A percentile compares a stretch with the other conserved stretches of the same genome.
phyloP scores from a whole-genome alignment of 2,888 invertebrate species.

The Plemyria rubiginata region DNA sequence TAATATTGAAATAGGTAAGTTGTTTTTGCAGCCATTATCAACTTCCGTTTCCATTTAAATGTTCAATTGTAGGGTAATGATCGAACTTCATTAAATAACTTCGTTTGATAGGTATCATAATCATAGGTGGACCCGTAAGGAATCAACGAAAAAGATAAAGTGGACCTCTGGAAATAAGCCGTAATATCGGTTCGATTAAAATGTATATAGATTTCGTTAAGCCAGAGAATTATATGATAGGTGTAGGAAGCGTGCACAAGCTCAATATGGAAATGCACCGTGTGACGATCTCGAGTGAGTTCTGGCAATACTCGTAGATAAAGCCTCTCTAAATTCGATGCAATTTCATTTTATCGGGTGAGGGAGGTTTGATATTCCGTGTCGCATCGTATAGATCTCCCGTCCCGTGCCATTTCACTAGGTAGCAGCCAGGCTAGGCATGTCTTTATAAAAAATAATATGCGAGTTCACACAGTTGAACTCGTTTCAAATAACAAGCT shows the following conservation, averaged over 20 bases:
- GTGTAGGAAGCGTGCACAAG: no score
- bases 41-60: slow-evolving; percentile 50
- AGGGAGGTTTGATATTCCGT: not conserved
- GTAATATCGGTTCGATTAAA: no score
- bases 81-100: no score
- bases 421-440: not conserved
- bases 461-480: not conserved
- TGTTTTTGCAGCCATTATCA: slow-evolving; percentile 54
- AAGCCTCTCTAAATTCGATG: not conserved
- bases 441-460: not conserved
- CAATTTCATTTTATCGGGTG: not conserved
- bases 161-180: no score
- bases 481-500: not conserved
- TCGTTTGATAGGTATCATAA: no score
- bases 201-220: no score
- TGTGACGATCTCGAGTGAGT: not conserved
- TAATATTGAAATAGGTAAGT: slow-evolving; percentile 42
- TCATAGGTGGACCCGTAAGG: no score
- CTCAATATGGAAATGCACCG: not conserved
- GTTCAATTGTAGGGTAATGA: no score
- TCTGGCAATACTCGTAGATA: not conserved
- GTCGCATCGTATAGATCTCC: not conserved
- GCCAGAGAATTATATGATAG: no score
- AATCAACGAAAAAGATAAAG: no score
- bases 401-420: not conserved